Base-by-base conservation (phyloP, 2,888 invertebrate species). In the Deroplatys truncata region DNA sequence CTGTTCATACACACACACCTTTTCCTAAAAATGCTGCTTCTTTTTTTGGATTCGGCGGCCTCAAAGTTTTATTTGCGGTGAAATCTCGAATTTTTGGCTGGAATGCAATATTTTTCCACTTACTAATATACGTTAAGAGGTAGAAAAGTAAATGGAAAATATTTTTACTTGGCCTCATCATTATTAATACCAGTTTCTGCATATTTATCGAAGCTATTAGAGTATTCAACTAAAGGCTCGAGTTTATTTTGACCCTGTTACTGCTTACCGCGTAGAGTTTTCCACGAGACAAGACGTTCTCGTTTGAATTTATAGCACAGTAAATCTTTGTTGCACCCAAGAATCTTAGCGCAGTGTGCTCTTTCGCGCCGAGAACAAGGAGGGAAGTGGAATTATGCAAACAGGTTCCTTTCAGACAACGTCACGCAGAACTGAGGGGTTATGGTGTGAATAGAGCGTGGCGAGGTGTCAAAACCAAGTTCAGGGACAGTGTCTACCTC, bases 351-450 rank as follows among this genome's bases (percentile, higher is more conserved):
- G 13, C 49, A 28, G 56, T 25, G 16, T 20, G 20, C 56, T 72
- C 56, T 72, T 72, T 72, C 56, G 25, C 25, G 28, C 13, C 56
- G 86, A 43, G 72, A 43, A 86, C 56, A 56, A 49, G 82, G n/a
- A 20, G 35, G 84, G n/a, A 56, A 82, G 28, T 29, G 86, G 16
- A 72, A 86, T 86, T 86, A 86, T 86, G 86, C 86, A 86, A 86
- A 86, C 86, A 82, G 82, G 86, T 72, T 82, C 28, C 86, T 82
- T 82, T 31, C 85, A 28, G 49, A 35, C 16, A 7, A 20, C 56
- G 56, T 72, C 56, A 72, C 16, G 20, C 25, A 72, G 20, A 72
- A 72, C 56, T 25, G 20, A 72, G 56, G n/a, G 56, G 25, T 72
- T 72, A 25, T 72, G 56, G 16, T 72, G 56, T 72, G 56, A 72